Conservation (phyloP, 2,888 invertebrate species). For the Andrena marginata region DNA sequence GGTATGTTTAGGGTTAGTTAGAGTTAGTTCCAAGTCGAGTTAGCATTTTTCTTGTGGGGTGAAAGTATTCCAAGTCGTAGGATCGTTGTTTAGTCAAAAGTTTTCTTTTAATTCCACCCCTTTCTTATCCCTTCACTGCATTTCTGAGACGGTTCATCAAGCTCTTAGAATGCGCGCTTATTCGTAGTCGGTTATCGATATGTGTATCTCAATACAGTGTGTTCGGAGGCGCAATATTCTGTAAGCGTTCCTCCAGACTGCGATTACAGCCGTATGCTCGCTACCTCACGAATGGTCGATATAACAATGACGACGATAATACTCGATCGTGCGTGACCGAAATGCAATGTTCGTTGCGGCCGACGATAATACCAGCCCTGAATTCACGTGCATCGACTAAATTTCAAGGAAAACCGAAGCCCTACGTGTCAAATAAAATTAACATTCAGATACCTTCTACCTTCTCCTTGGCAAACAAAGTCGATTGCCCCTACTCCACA, state of each 20-base stretch:
- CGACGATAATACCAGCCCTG: slow-evolving; percentile 61
- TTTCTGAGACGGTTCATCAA: slow-evolving; percentile 3
- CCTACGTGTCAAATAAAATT: slow-evolving; percentile 41
- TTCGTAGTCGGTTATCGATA: slow-evolving; percentile 63
- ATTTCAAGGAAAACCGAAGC: slow-evolving; percentile 54
- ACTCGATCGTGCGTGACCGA: slow-evolving; percentile 77
- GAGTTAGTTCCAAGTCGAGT: background rate
- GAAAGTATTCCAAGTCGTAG: no score
- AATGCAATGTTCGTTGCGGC: slow-evolving; percentile 64
- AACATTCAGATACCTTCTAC: slow-evolving; percentile 20
- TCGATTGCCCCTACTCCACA: background rate
- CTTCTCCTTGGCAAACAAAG: background rate
- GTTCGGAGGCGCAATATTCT: slow-evolving; percentile 63
- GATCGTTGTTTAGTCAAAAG: no score
- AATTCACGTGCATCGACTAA: slow-evolving; percentile 50
- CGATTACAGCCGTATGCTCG: slow-evolving; percentile 69
- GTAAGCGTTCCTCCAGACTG: slow-evolving; percentile 69
- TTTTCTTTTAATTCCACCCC: background rate
- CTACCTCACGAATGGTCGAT: slow-evolving; percentile 68
- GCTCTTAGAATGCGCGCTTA: slow-evolving; percentile 41
- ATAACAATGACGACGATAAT: slow-evolving; percentile 75
- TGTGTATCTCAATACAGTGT: slow-evolving; percentile 55
- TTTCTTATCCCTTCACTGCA: background rate
- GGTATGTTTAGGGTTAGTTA: background rate
- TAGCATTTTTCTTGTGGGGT: no score